Conservation (phyloP, 2,113 vertebrate species). For the Parus major region DNA sequence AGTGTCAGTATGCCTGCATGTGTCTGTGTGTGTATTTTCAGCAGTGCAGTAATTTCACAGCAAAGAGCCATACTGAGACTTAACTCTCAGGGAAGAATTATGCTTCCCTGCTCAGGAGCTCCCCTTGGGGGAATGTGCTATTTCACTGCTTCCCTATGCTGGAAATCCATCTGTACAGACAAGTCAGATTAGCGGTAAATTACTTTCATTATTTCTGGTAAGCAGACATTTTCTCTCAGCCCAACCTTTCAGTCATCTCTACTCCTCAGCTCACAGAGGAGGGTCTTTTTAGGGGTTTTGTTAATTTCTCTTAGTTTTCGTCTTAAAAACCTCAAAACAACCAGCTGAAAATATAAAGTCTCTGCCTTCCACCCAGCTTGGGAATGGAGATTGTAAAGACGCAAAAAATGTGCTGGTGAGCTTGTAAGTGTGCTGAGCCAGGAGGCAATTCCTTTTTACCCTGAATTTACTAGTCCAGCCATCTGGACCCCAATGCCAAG, state of each 20-base stretch:
- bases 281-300: neutral
- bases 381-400: neutral
- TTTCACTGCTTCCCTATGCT: neutral
- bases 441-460: neutral
- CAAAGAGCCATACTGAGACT: neutral
- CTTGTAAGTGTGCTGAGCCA: neutral
- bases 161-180: neutral
- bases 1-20: neutral
- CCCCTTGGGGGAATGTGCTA: neutral
- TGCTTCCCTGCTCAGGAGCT: neutral
- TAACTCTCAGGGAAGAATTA: neutral
- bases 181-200: neutral
- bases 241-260: neutral
- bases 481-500: neutral
- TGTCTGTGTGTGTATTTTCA: neutral
- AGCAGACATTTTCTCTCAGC: neutral
- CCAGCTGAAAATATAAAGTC: neutral
- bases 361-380: neutral
- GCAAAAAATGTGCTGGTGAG: neutral
- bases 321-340: neutral
- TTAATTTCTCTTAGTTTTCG: neutral
- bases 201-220: constrained; percentile 5
- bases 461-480: neutral
- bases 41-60: neutral
- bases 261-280: neutral